Evolutionary conservation across 2,888 invertebrate genomes (phyloP).

Genomic region (Hofmannophila pseudospretella): DNA sequence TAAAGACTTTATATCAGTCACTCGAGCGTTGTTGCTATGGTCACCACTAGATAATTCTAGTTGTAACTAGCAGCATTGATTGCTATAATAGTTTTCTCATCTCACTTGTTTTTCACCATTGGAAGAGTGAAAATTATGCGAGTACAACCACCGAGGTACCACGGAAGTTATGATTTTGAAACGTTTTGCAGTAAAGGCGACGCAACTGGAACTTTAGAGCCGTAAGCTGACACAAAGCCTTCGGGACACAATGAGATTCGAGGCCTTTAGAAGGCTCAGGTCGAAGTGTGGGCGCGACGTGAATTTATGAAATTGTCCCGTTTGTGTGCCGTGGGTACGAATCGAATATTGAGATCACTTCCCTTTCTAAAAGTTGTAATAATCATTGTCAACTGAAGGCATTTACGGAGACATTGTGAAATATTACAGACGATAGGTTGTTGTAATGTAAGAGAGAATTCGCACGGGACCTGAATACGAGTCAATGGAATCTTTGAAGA

Average conservation of each 20-base stretch:
- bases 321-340: conserved; percentile 2
- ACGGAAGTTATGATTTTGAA: background rate
- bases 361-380: no score
- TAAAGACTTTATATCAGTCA: no score
- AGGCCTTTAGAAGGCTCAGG: conserved; percentile 1
- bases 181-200: background rate
- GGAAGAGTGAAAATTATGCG: background rate
- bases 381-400: no score
- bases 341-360: background rate
- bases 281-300: conserved; percentile 42
- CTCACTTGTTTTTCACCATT: no score
- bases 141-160: background rate
- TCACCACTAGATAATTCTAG: no score
- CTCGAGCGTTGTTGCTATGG: no score
- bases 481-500: no score
- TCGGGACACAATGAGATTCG: conserved; percentile 17
- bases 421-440: background rate
- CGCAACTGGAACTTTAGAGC: conserved; percentile 15
- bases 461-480: no score
- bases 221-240: conserved; percentile 45
- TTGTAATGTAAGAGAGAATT: no score
- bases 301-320: conserved; percentile 35
- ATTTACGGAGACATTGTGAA: background rate
- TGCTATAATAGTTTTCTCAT: no score
- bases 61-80: no score